Conservation (phyloP, 2,888 invertebrate species). For the Smittia aterrima region DNA sequence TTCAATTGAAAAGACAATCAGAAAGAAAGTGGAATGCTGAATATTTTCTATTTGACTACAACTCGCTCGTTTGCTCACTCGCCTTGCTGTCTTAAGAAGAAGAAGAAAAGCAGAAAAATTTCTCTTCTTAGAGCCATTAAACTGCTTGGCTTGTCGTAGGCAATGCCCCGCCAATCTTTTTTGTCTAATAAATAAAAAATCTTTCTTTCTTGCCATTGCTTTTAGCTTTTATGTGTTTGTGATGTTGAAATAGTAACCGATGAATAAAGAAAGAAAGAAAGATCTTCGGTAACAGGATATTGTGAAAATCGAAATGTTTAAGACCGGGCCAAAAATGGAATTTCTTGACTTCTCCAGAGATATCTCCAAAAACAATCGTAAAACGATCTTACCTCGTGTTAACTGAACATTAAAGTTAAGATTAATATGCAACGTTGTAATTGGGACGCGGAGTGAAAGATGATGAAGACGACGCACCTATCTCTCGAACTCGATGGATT, state of each 20-base stretch:
- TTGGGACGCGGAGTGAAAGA: slow-evolving; percentile 34
- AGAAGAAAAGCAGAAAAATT: slow-evolving; percentile 17
- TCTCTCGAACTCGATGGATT: background rate
- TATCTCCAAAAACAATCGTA: background rate
- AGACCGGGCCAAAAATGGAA: background rate
- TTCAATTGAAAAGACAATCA: too few relatives aligned
- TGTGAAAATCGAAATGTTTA: background rate
- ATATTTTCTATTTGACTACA: slow-evolving; percentile 8
- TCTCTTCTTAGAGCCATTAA: slow-evolving; percentile 25
- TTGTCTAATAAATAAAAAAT: background rate
- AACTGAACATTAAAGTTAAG: background rate
- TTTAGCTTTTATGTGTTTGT: background rate
- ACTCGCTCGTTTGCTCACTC: background rate
- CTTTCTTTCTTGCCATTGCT: background rate
- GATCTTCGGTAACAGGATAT: background rate
- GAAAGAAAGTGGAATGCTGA: background rate
- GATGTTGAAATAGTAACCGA: background rate
- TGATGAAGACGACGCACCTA: slow-evolving; percentile 21
- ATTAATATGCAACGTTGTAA: background rate
- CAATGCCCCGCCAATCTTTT: background rate
- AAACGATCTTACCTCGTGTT: background rate
- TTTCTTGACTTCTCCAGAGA: background rate
- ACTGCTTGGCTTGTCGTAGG: slow-evolving; percentile 4
- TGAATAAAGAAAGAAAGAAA: background rate
- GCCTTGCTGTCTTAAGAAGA: background rate